Conservation (phyloP, 30 jellyfish, hydroid and myxozoan species). For the Hydractinia echinata region DNA sequence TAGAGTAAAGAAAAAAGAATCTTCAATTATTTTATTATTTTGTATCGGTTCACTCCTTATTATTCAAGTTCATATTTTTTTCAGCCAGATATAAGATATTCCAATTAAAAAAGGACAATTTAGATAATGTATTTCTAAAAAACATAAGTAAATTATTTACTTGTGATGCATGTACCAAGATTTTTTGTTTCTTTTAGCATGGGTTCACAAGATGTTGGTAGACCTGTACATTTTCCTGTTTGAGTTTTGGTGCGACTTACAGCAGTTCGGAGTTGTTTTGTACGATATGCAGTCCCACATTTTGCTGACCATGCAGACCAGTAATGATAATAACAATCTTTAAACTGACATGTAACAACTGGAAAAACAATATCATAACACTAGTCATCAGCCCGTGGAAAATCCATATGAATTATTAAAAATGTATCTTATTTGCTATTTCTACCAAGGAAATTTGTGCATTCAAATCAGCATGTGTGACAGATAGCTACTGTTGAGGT, state of each 20-base stretch:
- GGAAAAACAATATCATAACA: neutral
- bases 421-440: no score
- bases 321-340: conserved; percentile 10
- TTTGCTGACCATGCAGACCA: conserved; percentile 27
- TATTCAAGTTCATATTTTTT: no score
- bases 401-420: no score
- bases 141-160: neutral
- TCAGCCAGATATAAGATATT: no score
- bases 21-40: no score
- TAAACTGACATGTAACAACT: conserved; percentile 22
- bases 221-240: conserved; percentile 26
- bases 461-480: no score
- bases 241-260: conserved; percentile 3
- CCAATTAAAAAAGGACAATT: no score
- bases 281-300: conserved; percentile 21
- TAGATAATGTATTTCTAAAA: neutral
- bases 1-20: neutral
- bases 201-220: conserved; percentile 7
- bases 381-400: neutral
- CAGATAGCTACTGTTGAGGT: no score
- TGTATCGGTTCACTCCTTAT: no score
- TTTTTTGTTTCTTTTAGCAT: conserved; percentile 6
- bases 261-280: neutral
- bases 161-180: conserved; percentile 8
- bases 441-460: no score